Conservation (phyloP, 2,888 invertebrate genomes). For the Drosophila nigricruria region DNA sequence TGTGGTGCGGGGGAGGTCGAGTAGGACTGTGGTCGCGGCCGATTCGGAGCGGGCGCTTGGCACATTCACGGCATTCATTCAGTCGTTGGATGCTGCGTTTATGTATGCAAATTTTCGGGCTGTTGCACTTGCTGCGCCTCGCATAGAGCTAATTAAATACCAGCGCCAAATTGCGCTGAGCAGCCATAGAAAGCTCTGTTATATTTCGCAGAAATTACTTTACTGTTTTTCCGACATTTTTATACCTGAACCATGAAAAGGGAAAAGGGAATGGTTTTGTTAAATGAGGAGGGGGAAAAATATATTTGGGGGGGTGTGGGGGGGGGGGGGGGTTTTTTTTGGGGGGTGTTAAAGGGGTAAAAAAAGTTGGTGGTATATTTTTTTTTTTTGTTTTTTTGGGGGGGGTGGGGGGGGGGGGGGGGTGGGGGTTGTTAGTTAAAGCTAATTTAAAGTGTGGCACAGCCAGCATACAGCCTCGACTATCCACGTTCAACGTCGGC, state of each 20-base stretch:
- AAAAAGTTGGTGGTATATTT: no score
- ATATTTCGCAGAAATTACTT: slow-evolving; percentile 40
- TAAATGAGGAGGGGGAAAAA: no score
- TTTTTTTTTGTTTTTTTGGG: no score
- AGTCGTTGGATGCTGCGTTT: slow-evolving; percentile 45
- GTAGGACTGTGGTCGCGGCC: neutral
- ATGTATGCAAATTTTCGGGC: slow-evolving; percentile 74
- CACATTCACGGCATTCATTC: slow-evolving; percentile 45
- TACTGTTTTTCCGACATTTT: slow-evolving; percentile 40
- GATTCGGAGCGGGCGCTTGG: slow-evolving; percentile 58
- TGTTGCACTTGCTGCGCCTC: slow-evolving; percentile 74
- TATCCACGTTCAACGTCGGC: slow-evolving; percentile 34
- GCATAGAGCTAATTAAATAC: slow-evolving; percentile 71
- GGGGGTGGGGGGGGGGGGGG: no score
- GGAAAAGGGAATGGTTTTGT: no score
- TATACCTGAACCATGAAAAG: no score
- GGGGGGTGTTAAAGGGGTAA: no score
- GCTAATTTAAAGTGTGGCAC: slow-evolving; percentile 67
- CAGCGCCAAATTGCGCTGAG: slow-evolving; percentile 45
- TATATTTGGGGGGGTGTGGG: no score
- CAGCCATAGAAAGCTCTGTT: slow-evolving; percentile 51
- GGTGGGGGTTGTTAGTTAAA: no score
- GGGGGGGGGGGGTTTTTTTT: no score
- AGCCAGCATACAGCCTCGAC: neutral
- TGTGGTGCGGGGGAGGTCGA: no score